Evolutionary conservation across 1,140 invertebrate genomes (phyloP).

Genomic region (Lasioglossum albipes): DNA sequence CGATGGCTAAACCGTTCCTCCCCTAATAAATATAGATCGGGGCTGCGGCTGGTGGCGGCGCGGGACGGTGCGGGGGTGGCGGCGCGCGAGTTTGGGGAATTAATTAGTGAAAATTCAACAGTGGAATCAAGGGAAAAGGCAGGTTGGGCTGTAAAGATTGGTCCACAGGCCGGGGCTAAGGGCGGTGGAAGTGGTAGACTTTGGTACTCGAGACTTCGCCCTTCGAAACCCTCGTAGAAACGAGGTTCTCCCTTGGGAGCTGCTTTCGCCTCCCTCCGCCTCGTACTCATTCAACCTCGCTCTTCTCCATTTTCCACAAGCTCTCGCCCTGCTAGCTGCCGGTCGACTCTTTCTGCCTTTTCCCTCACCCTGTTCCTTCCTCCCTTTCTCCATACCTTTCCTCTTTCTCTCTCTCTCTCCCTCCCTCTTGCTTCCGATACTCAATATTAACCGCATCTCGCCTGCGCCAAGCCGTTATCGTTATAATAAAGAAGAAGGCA

Average conservation of each 20-base stretch:
- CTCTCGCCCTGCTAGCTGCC: constrained; percentile 20
- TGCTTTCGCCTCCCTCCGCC: constrained; percentile 10
- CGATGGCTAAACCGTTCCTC: constrained; percentile 8
- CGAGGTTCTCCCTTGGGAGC: constrained; percentile 60
- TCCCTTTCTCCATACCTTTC: background rate
- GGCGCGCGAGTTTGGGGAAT: constrained; percentile 67
- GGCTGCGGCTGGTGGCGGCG: background rate
- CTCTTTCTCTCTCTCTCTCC: background rate
- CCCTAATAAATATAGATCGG: constrained; percentile 56
- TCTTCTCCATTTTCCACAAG: constrained; percentile 48
- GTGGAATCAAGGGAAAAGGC: constrained; percentile 55
- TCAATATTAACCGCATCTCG: constrained; percentile 64
- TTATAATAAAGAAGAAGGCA: constrained; percentile 60
- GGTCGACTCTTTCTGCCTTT: constrained; percentile 12
- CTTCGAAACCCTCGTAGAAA: constrained; percentile 65
- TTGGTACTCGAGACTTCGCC: constrained; percentile 71
- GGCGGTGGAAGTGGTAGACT: constrained; percentile 59
- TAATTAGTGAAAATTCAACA: constrained; percentile 74
- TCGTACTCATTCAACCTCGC: constrained; percentile 41
- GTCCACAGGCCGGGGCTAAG: constrained; percentile 48
- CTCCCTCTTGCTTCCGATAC: constrained; percentile 37
- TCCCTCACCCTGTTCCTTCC: background rate
- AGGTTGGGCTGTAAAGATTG: constrained; percentile 58
- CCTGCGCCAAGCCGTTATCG: constrained; percentile 58
- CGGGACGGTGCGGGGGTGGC: no score